Evolutionary conservation across 2,113 vertebrate genomes (phyloP).

Genomic region (Eretmochelys imbricata): DNA sequence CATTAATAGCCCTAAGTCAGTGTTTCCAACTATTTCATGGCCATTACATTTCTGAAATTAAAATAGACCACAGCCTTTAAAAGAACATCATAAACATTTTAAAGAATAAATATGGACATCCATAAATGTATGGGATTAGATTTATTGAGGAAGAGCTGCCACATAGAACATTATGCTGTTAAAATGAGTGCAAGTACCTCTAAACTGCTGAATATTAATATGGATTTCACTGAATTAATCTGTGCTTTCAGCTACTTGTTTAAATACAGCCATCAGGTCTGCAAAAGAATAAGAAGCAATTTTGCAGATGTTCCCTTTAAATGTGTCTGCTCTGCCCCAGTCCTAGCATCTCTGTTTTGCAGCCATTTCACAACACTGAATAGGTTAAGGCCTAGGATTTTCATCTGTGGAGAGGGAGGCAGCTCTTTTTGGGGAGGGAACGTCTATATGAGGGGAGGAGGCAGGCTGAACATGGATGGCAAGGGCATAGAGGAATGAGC

Average conservation of each 20-base stretch:
- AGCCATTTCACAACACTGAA: not conserved
- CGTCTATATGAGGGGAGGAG: not conserved
- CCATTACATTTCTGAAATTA: not conserved
- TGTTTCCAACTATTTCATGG: not conserved
- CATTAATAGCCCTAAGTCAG: rapidly evolving
- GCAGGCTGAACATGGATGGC: not conserved
- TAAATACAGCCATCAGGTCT: constrained; percentile 6
- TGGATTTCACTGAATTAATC: constrained; percentile 36
- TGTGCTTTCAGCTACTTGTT: constrained; percentile 24
- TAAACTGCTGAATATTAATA: constrained; percentile 7
- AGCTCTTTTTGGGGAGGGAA: not conserved
- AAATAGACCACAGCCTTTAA: not conserved
- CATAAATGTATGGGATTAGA: not conserved
- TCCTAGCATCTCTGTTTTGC: not conserved
- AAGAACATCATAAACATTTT: not conserved
- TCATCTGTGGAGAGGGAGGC: not conserved
- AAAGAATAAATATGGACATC: not conserved
- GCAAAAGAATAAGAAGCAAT: not conserved
- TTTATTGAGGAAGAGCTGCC: not conserved
- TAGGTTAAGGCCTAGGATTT: not conserved
- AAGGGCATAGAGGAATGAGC: not conserved
- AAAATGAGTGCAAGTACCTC: constrained; percentile 14
- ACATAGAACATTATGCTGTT: not conserved
- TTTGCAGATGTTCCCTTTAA: not conserved
- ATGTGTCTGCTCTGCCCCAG: not conserved